A percentile compares a stretch with the other conserved stretches of the same genome.
Evolutionary conservation across 1,140 invertebrate species (phyloP).

Genomic region (Trichonephila clavipes): DNA sequence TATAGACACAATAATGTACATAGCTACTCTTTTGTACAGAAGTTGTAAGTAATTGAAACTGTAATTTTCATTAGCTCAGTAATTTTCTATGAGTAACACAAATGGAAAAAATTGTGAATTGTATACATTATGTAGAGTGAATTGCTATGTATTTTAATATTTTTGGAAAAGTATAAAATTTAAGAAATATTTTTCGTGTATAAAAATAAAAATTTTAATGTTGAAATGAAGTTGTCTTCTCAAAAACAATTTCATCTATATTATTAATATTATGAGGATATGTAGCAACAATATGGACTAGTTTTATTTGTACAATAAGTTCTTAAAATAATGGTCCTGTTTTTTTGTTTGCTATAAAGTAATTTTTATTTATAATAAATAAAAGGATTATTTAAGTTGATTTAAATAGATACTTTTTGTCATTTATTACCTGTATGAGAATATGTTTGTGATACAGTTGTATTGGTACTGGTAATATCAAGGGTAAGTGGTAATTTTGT

Average conservation of each 20-base stretch:
- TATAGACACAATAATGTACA: conserved; percentile 73
- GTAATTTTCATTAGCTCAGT: conserved; percentile 42
- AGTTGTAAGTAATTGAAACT: conserved; percentile 50
- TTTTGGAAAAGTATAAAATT: conserved; percentile 12
- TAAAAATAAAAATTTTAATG: not conserved
- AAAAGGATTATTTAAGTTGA: not conserved
- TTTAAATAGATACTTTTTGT: not conserved
- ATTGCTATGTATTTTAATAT: not conserved
- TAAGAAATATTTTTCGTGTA: not conserved
- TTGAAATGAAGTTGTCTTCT: not conserved
- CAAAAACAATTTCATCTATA: not conserved
- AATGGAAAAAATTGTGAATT: conserved; percentile 7
- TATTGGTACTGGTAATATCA: not conserved
- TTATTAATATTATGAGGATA: not conserved
- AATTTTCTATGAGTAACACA: conserved; percentile 35
- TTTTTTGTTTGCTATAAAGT: not conserved
- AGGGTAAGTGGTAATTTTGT: conserved; percentile 55
- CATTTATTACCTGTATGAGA: conserved; percentile 20
- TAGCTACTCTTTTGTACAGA: conserved; percentile 62
- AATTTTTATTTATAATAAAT: not conserved
- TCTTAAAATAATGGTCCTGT: not conserved
- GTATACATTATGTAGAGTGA: conserved; percentile 3
- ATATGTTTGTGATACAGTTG: conserved; percentile 44
- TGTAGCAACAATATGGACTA: not conserved
- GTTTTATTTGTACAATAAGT: not conserved